Conservation (phyloP, 2,113 vertebrate species). For the Rhinopithecus roxellana region DNA sequence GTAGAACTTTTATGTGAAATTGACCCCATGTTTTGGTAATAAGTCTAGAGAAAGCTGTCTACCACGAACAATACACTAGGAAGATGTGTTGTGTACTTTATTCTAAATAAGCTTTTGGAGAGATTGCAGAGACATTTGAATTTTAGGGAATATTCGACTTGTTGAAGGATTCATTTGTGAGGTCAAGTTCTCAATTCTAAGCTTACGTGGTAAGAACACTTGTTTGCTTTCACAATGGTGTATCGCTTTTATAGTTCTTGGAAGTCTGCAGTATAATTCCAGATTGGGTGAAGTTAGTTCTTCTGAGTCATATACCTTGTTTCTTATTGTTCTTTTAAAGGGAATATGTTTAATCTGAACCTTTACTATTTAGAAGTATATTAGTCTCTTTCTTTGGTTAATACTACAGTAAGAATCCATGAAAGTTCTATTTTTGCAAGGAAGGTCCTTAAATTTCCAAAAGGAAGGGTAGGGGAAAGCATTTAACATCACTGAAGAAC, state of each 20-base stretch:
- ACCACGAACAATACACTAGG: not conserved
- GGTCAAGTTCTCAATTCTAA: not conserved
- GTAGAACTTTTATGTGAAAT: not conserved
- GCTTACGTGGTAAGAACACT: not conserved
- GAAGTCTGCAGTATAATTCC: not conserved
- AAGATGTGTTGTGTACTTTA: not conserved
- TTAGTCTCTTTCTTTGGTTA: not conserved
- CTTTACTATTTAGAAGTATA: not conserved
- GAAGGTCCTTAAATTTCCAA: not conserved
- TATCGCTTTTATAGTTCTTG: not conserved
- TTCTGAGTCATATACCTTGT: not conserved
- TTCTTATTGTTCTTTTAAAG: not conserved
- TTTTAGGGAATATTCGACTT: not conserved
- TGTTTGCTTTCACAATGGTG: slow-evolving; percentile 20
- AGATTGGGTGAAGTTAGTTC: not conserved
- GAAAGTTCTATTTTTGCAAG: not conserved
- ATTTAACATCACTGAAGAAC: not conserved
- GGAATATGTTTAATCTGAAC: not conserved
- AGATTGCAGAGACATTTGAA: not conserved
- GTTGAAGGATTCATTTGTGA: slow-evolving; percentile 21
- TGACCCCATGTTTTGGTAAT: not conserved
- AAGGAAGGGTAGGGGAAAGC: not conserved
- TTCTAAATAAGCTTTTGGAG: slow-evolving; percentile 5
- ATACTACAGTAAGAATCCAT: not conserved
- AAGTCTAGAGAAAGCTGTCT: not conserved